Conservation (phyloP, 2,888 invertebrate species). For the Amphipoea oculea region DNA sequence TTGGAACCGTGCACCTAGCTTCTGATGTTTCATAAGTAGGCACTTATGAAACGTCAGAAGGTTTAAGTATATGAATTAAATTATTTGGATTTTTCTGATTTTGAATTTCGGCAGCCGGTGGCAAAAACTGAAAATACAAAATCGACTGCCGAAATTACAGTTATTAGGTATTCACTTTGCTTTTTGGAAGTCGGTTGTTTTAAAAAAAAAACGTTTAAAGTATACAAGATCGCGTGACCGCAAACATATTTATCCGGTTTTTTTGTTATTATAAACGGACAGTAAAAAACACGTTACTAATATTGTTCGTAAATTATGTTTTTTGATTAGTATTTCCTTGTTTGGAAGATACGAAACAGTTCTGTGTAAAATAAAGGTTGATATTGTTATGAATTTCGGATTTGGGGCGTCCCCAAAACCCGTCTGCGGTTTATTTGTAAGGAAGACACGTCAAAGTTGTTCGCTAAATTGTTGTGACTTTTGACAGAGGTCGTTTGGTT, state of each 20-base stretch:
- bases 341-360: background rate
- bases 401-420: conserved; percentile 10
- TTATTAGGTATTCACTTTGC: too few species aligned
- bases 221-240: background rate
- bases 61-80: too few species aligned
- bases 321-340: conserved; percentile 22
- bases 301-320: background rate
- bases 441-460: background rate
- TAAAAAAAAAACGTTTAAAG: background rate
- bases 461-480: background rate
- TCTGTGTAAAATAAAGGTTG: too few species aligned
- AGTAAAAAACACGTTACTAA: background rate
- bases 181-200: too few species aligned
- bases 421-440: background rate
- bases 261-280: background rate
- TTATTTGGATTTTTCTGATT: too few species aligned
- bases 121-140: too few species aligned
- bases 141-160: background rate
- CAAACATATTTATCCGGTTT: background rate
- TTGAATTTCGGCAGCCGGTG: too few species aligned
- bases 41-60: too few species aligned
- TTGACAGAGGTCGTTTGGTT: background rate
- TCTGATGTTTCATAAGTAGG: too few species aligned
- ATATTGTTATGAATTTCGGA: background rate
- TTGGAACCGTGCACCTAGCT: too few species aligned